phyloP scores from a whole-genome alignment of 2,113 vertebrate species.

The Gorsachius goisagi region DNA sequence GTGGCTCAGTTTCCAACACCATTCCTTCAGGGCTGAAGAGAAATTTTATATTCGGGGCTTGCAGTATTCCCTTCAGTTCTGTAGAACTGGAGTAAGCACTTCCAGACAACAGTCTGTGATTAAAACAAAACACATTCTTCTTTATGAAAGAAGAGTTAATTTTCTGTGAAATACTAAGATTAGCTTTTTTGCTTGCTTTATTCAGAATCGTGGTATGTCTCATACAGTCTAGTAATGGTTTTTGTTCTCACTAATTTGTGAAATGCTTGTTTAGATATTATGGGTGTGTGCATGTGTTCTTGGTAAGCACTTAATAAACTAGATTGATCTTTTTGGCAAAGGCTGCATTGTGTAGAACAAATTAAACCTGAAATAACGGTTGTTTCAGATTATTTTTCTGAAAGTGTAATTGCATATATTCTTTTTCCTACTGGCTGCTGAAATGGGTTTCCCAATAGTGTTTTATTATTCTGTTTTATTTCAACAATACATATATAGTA shows the following conservation, averaged over 20 bases:
- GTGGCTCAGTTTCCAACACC: background rate
- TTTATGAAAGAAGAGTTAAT: slow-evolving; percentile 62
- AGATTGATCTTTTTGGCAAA: slow-evolving; percentile 61
- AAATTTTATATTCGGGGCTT: background rate
- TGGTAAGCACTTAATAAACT: slow-evolving; percentile 62
- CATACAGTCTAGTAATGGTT: slow-evolving; percentile 14
- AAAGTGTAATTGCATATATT: slow-evolving; percentile 59
- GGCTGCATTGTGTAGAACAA: slow-evolving; percentile 38
- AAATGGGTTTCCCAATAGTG: slow-evolving; percentile 65
- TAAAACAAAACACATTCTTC: slow-evolving; percentile 56
- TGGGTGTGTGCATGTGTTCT: slow-evolving; percentile 29
- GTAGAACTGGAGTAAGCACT: slow-evolving; percentile 7
- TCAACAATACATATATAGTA: slow-evolving; percentile 37
- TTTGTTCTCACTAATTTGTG: slow-evolving; percentile 54
- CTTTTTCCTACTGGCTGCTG: slow-evolving; percentile 43
- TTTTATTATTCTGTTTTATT: slow-evolving; percentile 66
- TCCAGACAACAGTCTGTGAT: slow-evolving; percentile 43
- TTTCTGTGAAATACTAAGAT: slow-evolving; percentile 59
- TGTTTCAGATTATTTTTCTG: slow-evolving; percentile 64
- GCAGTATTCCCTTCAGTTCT: background rate
- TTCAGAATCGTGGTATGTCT: slow-evolving; percentile 16
- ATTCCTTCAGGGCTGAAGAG: background rate
- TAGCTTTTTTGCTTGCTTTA: slow-evolving; percentile 42
- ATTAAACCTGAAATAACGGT: slow-evolving; percentile 60
- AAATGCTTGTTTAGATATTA: slow-evolving; percentile 51